Base-by-base conservation (phyloP, 1,140 invertebrate species). In the Anadara kagoshimensis region DNA sequence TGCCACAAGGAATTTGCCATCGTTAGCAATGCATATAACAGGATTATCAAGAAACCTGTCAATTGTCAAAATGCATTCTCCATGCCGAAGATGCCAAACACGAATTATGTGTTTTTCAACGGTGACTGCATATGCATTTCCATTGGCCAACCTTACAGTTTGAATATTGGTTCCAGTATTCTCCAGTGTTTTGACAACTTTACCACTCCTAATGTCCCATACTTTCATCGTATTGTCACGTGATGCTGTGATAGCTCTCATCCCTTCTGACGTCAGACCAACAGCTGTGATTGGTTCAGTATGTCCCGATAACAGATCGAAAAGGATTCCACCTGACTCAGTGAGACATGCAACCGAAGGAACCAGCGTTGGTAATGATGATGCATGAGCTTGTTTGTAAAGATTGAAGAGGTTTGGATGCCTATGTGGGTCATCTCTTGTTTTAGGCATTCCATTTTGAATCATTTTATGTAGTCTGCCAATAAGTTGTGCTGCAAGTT, bases 401-500 rank as follows among this genome's bases (percentile, higher is more conserved):
- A 89, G 77, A 4, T 64, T 20, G 20, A 83, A 81, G 18, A 88
- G 66, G 56, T 73, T 80, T 5, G 87, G 87, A 73, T 86, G 87
- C 61, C 70, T 83, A 49, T 72, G 76, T 10, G 83, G 84, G 74
- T 89, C 87, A 5, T 78, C 81, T 3, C 83, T 72, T 0, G 85
- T 67, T 22, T 74, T 76, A 16, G 86, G 86, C 11, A 82, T 58
- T 57, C 87, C 87, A 57, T 73, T 77, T 44, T 80, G 65, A 16
- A 88, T 71, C 24, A 87, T 80, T 11, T 76, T 74, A 18, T 85
- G 89, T 1, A 99, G 91, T 45, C 98, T 91, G 1, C 97, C 97
- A 0, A 97, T 92, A 3, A 99, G 90, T 88, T 99, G 97, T 0
- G 97, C 95, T 0, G 96, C 97, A 45, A 99, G 89, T 96, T 99